Base-by-base conservation (phyloP, 1,140 invertebrate species). In the Pseudomyrmex concolor region DNA sequence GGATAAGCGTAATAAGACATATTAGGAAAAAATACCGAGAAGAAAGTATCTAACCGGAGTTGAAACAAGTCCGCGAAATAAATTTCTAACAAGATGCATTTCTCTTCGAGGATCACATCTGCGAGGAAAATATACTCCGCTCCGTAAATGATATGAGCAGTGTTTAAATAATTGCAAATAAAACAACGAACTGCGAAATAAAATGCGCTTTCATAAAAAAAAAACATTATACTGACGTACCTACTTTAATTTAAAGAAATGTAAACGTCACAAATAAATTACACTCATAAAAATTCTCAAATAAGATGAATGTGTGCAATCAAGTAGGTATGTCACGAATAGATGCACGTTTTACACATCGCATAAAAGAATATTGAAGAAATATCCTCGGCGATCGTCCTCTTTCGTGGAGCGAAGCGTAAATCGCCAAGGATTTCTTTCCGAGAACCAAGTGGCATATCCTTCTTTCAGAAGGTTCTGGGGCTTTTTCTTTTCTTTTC, bases 391-490 rank as follows among this genome's bases (percentile, higher is more conserved):
- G 25, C 19, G 66, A 80, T 80, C 66, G 43, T 71, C 76, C 76
- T 59, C 66, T 71, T 45, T 71, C 15, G 64, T 15, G 15, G 73
- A 86, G 78, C 76, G 80, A 72, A 70, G 62, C 43, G 80, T 78
- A 87, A 87, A 86, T 90, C 81, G 72, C 66, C 57, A 17, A 83
- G 84, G 83, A 82, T 89, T 87, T 86, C 82, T 82, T 70, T 81
- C 15, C 73, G 54, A 7, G 57, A 59, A 80, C 43, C 54, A 48
- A 80, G 66, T 80, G 76, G 66, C 73, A 84, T 84, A 86, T 86
- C 17, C 43, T 43, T 64, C 85, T 22, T 63, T 22, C 55, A 57
- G 25, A 85, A 85, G 74, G 55, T 55, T 70, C 86, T 1, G 22
- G 22, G 22, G 1, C 2, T 25, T 25, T 25, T 25, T 25, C 0